Conservation (phyloP, 2,797 vertebrate genomes). For the Pelochelys cantorii region DNA sequence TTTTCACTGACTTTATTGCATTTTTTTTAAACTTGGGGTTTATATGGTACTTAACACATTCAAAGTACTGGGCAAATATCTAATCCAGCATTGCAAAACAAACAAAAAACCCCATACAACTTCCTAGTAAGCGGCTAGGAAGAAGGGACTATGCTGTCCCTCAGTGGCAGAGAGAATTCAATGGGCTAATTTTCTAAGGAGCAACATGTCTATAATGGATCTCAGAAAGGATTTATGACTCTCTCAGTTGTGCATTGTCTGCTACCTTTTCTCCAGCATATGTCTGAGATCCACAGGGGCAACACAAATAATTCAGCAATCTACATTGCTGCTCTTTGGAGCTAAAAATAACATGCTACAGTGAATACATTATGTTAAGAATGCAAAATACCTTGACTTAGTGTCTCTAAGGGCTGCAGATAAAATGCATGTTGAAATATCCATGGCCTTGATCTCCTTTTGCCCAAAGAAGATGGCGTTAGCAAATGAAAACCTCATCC, state of each 20-base stretch:
- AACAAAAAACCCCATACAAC: rapidly evolving
- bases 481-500: conserved; percentile 63
- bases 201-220: neutral
- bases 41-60: rapidly evolving
- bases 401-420: conserved; percentile 64
- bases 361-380: conserved; percentile 27
- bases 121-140: rapidly evolving
- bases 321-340: conserved; percentile 50
- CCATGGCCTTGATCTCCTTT: conserved; percentile 38
- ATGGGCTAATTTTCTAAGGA: neutral
- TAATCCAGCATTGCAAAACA: rapidly evolving
- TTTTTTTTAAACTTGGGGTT: neutral
- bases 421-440: conserved; percentile 59
- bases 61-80: neutral
- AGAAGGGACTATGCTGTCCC: rapidly evolving
- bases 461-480: conserved; percentile 40
- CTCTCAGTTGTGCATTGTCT: neutral
- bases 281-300: conserved; percentile 57
- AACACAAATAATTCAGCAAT: conserved; percentile 42
- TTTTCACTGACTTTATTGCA: neutral
- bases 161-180: rapidly evolving
- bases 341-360: conserved; percentile 58
- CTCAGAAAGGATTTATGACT: conserved; percentile 3
- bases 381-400: conserved; percentile 50
- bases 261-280: conserved; percentile 60